Percentiles rank a stretch among this genome's conserved stretches.
Conservation (phyloP, 2,888 invertebrate genomes). For the Miltochrista miniata region DNA sequence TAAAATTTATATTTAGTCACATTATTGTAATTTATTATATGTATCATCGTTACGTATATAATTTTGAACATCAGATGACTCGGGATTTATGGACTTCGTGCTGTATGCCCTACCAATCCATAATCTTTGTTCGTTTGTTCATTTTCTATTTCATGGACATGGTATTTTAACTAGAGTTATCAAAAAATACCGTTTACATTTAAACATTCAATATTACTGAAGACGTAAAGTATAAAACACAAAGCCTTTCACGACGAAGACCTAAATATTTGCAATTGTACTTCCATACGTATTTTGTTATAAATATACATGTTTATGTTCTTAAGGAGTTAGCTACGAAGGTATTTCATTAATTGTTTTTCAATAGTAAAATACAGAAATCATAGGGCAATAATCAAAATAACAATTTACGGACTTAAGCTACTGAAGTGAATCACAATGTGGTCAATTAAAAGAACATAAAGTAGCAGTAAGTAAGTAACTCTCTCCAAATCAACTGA, state of each 20-base stretch:
- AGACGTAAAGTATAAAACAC: conserved; percentile 64
- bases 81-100: conserved; percentile 59
- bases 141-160: conserved; percentile 69
- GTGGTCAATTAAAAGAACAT: conserved; percentile 61
- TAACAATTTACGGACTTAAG: conserved; percentile 64
- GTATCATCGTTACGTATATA: conserved; percentile 83
- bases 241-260: conserved; percentile 61
- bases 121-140: conserved; percentile 52
- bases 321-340: conserved; percentile 67
- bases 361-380: conserved; percentile 56
- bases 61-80: conserved; percentile 82
- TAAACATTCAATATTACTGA: conserved; percentile 57
- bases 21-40: conserved; percentile 82
- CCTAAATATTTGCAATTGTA: conserved; percentile 74
- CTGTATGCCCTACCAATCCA: conserved; percentile 50
- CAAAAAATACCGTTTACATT: conserved; percentile 73
- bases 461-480: conserved; percentile 30
- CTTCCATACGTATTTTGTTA: conserved; percentile 83
- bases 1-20: conserved; percentile 82
- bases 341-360: conserved; percentile 49
- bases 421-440: conserved; percentile 67
- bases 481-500: conserved; percentile 70
- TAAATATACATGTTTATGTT: conserved; percentile 69
- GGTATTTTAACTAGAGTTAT: conserved; percentile 69
- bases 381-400: conserved; percentile 55